Base-by-base conservation (phyloP, 2,888 invertebrate species). In the Eretmocerus hayati region DNA sequence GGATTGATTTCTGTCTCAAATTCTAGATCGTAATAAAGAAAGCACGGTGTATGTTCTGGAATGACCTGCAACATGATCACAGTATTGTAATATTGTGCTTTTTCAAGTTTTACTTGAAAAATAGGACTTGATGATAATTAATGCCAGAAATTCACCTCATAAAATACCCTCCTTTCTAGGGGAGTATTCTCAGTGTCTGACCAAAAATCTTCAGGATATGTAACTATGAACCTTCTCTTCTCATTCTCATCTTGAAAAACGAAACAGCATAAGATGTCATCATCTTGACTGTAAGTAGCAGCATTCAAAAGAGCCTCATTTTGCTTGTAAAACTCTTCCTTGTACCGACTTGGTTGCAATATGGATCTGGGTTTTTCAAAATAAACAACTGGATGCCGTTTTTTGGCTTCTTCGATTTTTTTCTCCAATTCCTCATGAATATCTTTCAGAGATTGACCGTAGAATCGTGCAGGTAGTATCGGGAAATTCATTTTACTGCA, bases 21-120 rank as follows among this genome's bases (percentile, higher is more conserved):
- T 61, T 81, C 80, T 21, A 81, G 64, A 61, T 81, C 80, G 62
- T 80, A 76, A 59, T 80, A 81, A 18, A 80, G 58, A 60, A 76
- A 77, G 54, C 77, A 77, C 0, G 74, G 75, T n/a, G 66, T 56
- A 54, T 69, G 68, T 57, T 74, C 72, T 15, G 70, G 64, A 48
- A 77, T 75, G 4, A 77, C 59, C 70, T 70, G 48, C 20, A 48
- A 47, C 5, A 33, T n/a, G 13, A 30, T 30, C 13, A n/a, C n/a
- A n/a, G n/a, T n/a, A 30, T 30, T 13, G 13, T 30, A 13, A 9
- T 9, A 30, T 30, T 13, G 13, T 30, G 30, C 30, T 30, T 30
- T 30, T 30, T 30, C 13, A 30, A 19, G 9, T 44, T 21, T n/a
- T 11, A 23, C 19, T 38, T 26, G 26, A n/a, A n/a, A n/a, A n/a